These are phyloP conservation scores for Pygoscelis antarcticus DNA, from an alignment of 2,113 vertebrate species.

Conservation along the genomic window DNA sequence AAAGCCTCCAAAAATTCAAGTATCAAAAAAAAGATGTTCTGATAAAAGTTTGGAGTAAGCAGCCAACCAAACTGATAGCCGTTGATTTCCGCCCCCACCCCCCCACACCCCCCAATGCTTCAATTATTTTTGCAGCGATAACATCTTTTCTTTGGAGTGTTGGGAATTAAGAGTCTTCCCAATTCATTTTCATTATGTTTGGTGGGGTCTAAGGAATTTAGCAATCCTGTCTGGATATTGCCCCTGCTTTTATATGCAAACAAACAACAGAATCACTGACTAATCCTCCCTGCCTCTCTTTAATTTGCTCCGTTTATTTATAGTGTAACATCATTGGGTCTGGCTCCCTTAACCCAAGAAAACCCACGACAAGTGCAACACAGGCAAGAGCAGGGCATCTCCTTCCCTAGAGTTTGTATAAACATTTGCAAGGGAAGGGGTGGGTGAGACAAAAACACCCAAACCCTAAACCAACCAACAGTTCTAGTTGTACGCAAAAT, in stretches of 20 bases:
- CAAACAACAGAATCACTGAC: background rate
- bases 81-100: no score
- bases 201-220: background rate
- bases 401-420: background rate
- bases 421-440: background rate
- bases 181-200: background rate
- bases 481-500: background rate
- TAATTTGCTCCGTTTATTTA: background rate
- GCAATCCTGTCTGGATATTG: background rate
- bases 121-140: background rate
- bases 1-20: conserved; percentile 55
- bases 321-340: background rate
- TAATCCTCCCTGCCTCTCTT: background rate
- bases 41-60: background rate
- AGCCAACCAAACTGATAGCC: background rate
- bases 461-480: background rate
- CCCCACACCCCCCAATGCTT: background rate
- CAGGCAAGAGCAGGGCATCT: background rate
- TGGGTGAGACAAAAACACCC: background rate
- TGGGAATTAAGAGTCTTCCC: background rate
- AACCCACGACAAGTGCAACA: background rate
- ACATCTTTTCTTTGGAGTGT: background rate
- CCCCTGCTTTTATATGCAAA: background rate
- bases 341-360: background rate
- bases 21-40: conserved; percentile 20